Base-by-base conservation (phyloP, 2,797 vertebrate species). In the Euthynnus affinis region DNA sequence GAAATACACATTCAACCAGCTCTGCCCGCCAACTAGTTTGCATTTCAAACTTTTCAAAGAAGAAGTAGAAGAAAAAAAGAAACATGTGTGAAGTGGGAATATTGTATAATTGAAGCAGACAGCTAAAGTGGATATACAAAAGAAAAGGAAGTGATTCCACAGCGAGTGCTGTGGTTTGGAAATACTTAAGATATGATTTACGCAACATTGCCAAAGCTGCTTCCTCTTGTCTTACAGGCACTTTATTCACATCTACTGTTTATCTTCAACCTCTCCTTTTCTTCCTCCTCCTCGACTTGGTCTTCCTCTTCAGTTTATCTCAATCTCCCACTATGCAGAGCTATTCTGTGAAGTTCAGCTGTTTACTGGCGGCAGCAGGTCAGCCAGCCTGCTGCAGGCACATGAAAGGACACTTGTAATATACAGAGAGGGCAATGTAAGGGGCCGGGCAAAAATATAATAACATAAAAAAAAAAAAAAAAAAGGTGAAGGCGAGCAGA, bases 361-460 rank as follows among this genome's bases (percentile, higher is more conserved):
- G 76, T 83, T 83, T 69, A 48, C 42, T 37, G 63, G 22, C 4
- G 40, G 63, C 74, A 65, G 70, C 49, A 37, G 82, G 89, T 88
- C 87, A 84, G 64, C 15, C 37, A 37, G 70, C 62, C 68, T 48
- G 22, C 63, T 57, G 77, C 49, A 57, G 64, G 57, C 83, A 79
- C 85, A 69, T 71, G 83, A 89, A 83, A 91, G 87, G 87, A 79
- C 62, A 78, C 87, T 83, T 91, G 89, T 93, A 81, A 91, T 93
- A 89, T 87, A 89, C 83, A 78, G 80, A 82, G 69, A 71, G 83
- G 85, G 82, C 86, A 78, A 71, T 72, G 83, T 81, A 81, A 79
- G 78, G 80, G 57, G 59, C 72, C 5, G 14, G 27, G 81, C 76
- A 83, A 80, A 89, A 91, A 91, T 83, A 89, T 89, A 90, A 91